A percentile compares a stretch with the other conserved stretches of the same genome.
These are phyloP conservation scores for Acanthopleura granulata DNA, from an alignment of 2,888 invertebrate species.

Conservation along the genomic window DNA sequence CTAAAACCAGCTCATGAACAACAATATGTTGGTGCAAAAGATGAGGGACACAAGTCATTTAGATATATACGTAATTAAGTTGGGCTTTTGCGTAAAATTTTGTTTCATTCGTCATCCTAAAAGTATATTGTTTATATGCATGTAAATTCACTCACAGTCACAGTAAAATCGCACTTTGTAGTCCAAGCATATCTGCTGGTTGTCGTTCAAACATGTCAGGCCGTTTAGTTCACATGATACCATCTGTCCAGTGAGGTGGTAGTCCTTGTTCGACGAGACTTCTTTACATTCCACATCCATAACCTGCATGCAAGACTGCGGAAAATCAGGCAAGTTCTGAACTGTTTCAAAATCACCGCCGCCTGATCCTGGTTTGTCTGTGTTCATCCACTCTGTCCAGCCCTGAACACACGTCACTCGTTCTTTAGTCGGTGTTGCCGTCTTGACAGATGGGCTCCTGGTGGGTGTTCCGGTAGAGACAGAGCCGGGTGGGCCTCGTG, in stretches of 20 bases:
- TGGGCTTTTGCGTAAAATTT: no score
- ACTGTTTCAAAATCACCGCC: slow-evolving; percentile 43
- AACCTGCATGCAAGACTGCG: slow-evolving; percentile 40
- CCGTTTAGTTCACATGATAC: slow-evolving; percentile 74
- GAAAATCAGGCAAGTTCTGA: slow-evolving; percentile 41
- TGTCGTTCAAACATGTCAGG: slow-evolving; percentile 75
- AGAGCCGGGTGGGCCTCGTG: background rate
- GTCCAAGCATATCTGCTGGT: slow-evolving; percentile 52
- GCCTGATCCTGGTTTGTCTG: slow-evolving; percentile 40
- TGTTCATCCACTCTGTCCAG: slow-evolving; percentile 68
- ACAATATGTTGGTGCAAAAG: no score
- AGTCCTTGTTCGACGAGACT: slow-evolving; percentile 41
- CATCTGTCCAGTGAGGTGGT: slow-evolving; percentile 48
- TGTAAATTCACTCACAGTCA: slow-evolving; percentile 70
- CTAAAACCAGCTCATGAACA: no score
- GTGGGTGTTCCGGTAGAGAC: background rate
- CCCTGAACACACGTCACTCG: slow-evolving; percentile 48
- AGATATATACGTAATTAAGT: no score
- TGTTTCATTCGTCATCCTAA: no score
- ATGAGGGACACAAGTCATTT: no score
- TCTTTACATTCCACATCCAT: slow-evolving; percentile 52
- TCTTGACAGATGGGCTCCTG: background rate
- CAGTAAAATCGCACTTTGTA: slow-evolving; percentile 65
- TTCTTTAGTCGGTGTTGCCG: background rate
- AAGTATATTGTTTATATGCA: no score